Percentiles rank a stretch among this genome's conserved stretches.
phyloP scores from a whole-genome alignment of 2,888 invertebrate species.

The Microchrysa polita region DNA sequence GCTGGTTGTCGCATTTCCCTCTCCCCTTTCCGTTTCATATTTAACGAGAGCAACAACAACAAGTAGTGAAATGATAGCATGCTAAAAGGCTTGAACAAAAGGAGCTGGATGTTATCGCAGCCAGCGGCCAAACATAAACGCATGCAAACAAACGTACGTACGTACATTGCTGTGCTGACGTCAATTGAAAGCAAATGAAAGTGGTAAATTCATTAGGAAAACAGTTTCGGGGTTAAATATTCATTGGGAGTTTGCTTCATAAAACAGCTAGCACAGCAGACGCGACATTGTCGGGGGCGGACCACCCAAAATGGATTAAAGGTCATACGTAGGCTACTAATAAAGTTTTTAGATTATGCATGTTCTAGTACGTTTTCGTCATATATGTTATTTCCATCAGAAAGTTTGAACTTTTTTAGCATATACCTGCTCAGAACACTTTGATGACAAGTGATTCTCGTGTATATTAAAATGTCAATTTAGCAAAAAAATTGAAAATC shows the following conservation, averaged over 20 bases:
- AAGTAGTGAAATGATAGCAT: slow-evolving; percentile 1
- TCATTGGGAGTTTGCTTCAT: slow-evolving; percentile 17
- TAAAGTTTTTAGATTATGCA: no score
- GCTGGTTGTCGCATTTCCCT: no score
- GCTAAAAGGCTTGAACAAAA: neutral
- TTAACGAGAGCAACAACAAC: neutral
- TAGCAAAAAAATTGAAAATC: no score
- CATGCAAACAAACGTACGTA: neutral
- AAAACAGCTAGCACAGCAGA: slow-evolving; percentile 6
- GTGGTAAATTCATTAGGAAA: slow-evolving; percentile 11
- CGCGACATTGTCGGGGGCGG: neutral
- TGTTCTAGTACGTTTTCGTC: no score
- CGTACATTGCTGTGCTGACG: neutral
- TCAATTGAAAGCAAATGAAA: slow-evolving; percentile 39
- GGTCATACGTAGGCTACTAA: no score
- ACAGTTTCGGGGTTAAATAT: slow-evolving; percentile 24
- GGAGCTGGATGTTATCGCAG: neutral
- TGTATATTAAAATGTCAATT: no score
- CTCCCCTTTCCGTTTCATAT: neutral
- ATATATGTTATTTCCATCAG: no score
- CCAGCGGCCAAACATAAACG: neutral
- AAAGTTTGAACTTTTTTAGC: no score
- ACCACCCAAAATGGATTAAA: neutral
- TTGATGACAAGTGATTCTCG: no score
- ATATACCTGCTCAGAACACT: no score